A percentile compares a stretch with the other conserved stretches of the same genome.
These are phyloP conservation scores for Macaria notata DNA, from an alignment of 2,888 invertebrate species.

Conservation along the genomic window DNA sequence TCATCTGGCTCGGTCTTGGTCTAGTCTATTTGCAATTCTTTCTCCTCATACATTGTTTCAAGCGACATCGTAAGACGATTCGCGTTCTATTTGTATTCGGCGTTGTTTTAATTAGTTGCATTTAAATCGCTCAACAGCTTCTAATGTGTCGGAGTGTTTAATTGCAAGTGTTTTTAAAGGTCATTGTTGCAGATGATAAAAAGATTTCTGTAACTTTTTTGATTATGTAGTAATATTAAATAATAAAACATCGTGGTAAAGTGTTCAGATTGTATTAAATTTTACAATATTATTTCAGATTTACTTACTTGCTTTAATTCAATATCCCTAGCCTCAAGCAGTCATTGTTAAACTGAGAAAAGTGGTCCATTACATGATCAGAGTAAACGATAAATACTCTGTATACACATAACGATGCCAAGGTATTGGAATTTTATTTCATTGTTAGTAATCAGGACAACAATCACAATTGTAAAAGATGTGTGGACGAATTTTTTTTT, in stretches of 20 bases:
- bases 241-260: too few species aligned
- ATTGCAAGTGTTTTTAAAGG: neutral
- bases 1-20: neutral
- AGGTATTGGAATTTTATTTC: too few species aligned
- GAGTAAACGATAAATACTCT: too few species aligned
- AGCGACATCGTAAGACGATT: slow-evolving; percentile 5
- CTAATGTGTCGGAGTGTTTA: neutral
- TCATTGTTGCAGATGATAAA: too few species aligned
- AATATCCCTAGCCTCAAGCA: slow-evolving; percentile 2
- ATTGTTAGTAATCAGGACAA: too few species aligned
- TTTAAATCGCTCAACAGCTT: slow-evolving; percentile 15
- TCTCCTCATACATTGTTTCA: slow-evolving; percentile 15
- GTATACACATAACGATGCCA: too few species aligned
- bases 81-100: slow-evolving; percentile 20
- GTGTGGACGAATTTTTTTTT: too few species aligned
- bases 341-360: slow-evolving; percentile 7
- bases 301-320: neutral
- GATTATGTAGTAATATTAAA: too few species aligned
- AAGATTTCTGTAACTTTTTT: too few species aligned
- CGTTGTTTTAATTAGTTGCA: slow-evolving; percentile 20
- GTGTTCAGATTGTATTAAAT: too few species aligned
- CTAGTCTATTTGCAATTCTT: slow-evolving; percentile 19
- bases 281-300: too few species aligned
- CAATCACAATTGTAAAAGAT: too few species aligned
- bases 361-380: neutral